A percentile compares a stretch with the other conserved stretches of the same genome.
Conservation (phyloP, 2,113 vertebrate species). For the Saccopteryx leptura region DNA sequence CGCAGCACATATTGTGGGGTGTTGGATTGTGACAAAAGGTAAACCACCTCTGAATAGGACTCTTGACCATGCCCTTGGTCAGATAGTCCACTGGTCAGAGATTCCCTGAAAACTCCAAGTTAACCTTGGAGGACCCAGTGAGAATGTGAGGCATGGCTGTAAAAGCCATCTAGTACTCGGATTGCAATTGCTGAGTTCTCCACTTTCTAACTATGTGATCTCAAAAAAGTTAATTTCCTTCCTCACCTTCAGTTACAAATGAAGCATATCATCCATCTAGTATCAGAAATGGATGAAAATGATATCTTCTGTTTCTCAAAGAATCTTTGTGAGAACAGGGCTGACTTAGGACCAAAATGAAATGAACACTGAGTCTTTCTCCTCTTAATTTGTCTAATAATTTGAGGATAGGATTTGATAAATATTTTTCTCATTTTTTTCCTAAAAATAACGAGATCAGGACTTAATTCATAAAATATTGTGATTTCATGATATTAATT, state of each 20-base stretch:
- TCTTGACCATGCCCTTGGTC: not conserved
- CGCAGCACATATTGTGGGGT: not conserved
- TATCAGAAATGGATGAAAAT: not conserved
- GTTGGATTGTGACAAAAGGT: not conserved
- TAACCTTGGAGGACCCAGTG: not conserved
- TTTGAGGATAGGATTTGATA: not conserved
- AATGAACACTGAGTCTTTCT: not conserved
- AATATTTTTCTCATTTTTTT: not conserved
- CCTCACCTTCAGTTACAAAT: not conserved
- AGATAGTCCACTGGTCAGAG: not conserved
- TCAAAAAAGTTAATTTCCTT: not conserved
- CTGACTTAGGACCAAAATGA: not conserved
- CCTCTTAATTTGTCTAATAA: not conserved
- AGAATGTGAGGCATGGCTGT: not conserved
- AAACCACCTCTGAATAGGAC: not conserved
- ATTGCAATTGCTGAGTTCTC: not conserved
- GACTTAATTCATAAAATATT: not conserved
- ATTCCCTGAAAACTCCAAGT: not conserved
- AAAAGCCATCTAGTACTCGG: not conserved
- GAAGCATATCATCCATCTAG: not conserved
- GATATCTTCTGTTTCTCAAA: not conserved
- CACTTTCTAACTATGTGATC: not conserved
- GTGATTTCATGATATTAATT: not conserved
- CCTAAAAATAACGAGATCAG: not conserved
- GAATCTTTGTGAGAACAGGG: not conserved